These are phyloP conservation scores for Atrichornis clamosus DNA, from an alignment of 2,113 vertebrate genomes.

Conservation along the genomic window DNA sequence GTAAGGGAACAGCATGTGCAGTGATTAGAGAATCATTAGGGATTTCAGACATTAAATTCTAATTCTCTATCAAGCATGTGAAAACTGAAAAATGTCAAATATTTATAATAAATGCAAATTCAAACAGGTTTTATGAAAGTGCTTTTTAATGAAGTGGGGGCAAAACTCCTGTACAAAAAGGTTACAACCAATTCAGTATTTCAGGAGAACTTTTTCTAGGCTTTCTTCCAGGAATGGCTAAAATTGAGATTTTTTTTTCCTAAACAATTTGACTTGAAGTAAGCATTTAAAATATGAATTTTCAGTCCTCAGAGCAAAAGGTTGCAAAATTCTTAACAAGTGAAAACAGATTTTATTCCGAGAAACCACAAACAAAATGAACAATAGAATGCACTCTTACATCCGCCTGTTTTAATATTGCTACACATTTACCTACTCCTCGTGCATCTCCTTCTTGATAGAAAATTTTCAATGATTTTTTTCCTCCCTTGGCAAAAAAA, in stretches of 20 bases:
- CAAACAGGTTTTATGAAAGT: background rate
- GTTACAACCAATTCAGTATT: background rate
- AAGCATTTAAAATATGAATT: background rate
- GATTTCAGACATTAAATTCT: background rate
- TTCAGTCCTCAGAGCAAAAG: background rate
- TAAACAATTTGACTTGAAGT: background rate
- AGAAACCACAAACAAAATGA: background rate
- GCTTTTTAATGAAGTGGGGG: background rate
- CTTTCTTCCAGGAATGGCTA: background rate
- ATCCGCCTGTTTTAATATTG: background rate
- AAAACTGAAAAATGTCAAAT: background rate
- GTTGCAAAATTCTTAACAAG: background rate
- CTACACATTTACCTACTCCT: slow-evolving; percentile 71
- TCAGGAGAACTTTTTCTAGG: background rate
- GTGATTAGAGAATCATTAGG: background rate
- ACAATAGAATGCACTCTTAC: background rate
- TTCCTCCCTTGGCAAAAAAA: slow-evolving; percentile 79
- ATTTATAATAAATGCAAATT: background rate
- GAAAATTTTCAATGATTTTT: slow-evolving; percentile 77
- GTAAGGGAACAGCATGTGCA: background rate
- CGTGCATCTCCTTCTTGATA: slow-evolving; percentile 80
- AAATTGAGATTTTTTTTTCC: background rate
- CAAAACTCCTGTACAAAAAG: background rate
- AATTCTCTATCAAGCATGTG: accelerated
- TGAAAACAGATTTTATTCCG: background rate